Evolutionary conservation across 2,113 vertebrate genomes (phyloP), one percentile per base, ranked within the genome.

Genomic region (Ictidomys tridecemlineatus): DNA sequence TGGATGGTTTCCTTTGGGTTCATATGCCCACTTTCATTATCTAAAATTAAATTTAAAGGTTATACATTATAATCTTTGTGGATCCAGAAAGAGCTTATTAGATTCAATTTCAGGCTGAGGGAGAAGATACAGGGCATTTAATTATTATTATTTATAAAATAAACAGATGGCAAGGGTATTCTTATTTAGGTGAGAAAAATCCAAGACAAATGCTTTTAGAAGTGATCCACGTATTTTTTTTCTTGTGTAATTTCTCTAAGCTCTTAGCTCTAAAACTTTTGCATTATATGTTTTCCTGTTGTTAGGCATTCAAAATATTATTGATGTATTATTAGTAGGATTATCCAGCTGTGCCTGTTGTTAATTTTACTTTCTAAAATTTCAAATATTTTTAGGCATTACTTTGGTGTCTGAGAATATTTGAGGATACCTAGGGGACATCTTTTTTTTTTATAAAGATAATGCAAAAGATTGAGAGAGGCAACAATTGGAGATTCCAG

Each of bases 81-180:
- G 93, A 86, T 80, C 16, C 16, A 61, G 85, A 98, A 93, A 89
- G 98, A 97, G 89, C 97, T 97, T 96, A 61, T 97, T 97, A 96
- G 97, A 95, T 1, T 8, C 82, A 39, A 24, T 65, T 93, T 53
- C 70, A 85, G 97, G 95, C 85, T 95, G 51, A 90, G 73, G 48
- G 6, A 94, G 89, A 89, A 93, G 45, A 67, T 90, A 79, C 30
- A 53, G 88, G 94, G 94, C 89, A 93, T 92, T 90, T 76, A 96
- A 95, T 53, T 45, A 45, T 45, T 45, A 51, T 51, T 51, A 12
- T 53, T 82, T 96, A 85, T 84, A 89, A 96, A 98, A 98, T 80
- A 97, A 97, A 98, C 98, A 97, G 97, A 97, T 97, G 87, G 79
- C 96, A 98, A 98, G 97, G 96, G 90, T 98, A 94, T 96, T 97